phyloP scores from a whole-genome alignment of 2,888 invertebrate species.

The Pyrochroa serraticornis region DNA sequence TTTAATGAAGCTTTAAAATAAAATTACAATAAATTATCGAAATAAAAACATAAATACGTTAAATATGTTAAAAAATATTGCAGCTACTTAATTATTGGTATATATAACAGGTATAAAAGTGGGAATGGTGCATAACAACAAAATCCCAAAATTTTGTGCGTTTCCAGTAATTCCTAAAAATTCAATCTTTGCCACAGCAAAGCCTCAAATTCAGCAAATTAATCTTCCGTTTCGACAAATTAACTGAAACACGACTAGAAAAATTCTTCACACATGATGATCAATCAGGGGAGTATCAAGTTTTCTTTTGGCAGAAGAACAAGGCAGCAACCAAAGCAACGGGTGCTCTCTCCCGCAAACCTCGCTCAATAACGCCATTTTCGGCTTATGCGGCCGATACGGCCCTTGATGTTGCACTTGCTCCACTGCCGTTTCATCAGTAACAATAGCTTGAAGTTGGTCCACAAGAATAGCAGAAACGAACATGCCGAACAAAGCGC shows the following conservation, averaged over 20 bases:
- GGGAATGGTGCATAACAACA: no score
- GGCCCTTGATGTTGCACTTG: constrained; percentile 74
- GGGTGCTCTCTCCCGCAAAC: constrained; percentile 81
- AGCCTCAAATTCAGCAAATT: no score
- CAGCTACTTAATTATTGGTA: no score
- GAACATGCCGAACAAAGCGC: constrained; percentile 85
- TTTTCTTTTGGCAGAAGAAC: constrained; percentile 55
- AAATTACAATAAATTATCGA: no score
- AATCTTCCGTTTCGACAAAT: not conserved
- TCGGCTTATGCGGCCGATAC: constrained; percentile 67
- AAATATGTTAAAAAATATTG: no score
- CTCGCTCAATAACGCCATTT: constrained; percentile 72
- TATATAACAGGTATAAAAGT: no score
- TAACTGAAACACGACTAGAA: constrained; percentile 15
- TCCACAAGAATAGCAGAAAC: constrained; percentile 86
- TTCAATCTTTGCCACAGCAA: no score
- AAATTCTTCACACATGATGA: constrained; percentile 49
- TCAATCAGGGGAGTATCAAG: constrained; percentile 53
- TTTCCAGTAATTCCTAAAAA: no score
- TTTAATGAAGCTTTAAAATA: no score
- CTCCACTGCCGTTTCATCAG: constrained; percentile 85
- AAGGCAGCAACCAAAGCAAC: constrained; percentile 74
- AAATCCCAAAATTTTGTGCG: no score
- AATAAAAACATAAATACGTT: no score
- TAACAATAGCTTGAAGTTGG: constrained; percentile 82